Conservation (phyloP, 2,113 vertebrate genomes). For the Esox niger region DNA sequence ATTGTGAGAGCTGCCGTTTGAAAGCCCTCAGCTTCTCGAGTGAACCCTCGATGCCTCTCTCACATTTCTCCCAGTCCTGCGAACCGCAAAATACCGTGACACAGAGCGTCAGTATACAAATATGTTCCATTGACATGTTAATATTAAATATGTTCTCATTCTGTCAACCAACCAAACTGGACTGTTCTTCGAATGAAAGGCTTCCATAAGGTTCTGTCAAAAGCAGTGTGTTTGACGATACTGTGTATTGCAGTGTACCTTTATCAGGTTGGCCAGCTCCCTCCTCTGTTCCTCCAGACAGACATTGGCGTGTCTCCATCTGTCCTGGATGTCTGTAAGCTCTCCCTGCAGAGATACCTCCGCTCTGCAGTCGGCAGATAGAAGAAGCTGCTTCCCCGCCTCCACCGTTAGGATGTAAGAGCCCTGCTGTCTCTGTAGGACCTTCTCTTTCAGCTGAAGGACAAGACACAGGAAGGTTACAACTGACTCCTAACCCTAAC, state of each 20-base stretch:
- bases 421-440: slow-evolving; percentile 89
- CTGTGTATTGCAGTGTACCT: slow-evolving; percentile 42
- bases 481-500: no score
- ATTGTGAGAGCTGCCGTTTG: slow-evolving; percentile 85
- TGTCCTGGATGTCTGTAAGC: slow-evolving; percentile 86
- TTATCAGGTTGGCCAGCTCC: slow-evolving; percentile 77
- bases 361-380: slow-evolving; percentile 82
- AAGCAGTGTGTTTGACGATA: not conserved
- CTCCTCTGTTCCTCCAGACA: slow-evolving; percentile 85
- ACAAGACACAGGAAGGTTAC: not conserved
- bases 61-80: slow-evolving; percentile 94
- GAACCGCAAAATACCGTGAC: slow-evolving; percentile 10
- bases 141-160: no score
- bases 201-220: no score
- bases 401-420: slow-evolving; percentile 96
- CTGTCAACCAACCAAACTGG: no score
- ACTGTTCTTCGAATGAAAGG: no score
- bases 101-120: no score
- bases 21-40: slow-evolving; percentile 88
- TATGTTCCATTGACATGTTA: not conserved
- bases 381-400: slow-evolving; percentile 88
- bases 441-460: slow-evolving; percentile 91
- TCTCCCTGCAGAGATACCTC: slow-evolving; percentile 83
- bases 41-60: slow-evolving; percentile 85
- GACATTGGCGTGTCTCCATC: slow-evolving; percentile 79